Evolutionary conservation across 1,140 invertebrate genomes (phyloP).

Genomic region (Drosophila seguyi): DNA sequence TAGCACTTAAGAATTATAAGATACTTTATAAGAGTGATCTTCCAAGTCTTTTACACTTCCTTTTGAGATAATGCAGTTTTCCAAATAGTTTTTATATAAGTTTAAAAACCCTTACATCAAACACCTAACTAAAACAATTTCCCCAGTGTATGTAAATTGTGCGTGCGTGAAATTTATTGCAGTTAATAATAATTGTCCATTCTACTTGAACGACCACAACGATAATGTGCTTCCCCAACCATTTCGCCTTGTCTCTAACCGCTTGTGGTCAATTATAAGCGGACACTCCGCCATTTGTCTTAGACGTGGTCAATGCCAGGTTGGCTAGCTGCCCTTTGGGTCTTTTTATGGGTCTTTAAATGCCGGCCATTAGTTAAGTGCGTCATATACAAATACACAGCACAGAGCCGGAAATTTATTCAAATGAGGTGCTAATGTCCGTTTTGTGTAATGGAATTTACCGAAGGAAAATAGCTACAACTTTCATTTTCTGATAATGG

Average conservation of each 20-base stretch:
- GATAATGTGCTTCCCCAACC: constrained; percentile 21
- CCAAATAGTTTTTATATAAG: background rate
- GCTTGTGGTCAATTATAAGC: constrained; percentile 78
- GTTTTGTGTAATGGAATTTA: constrained; percentile 27
- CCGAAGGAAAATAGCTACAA: background rate
- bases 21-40: too few species aligned
- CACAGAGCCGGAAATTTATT: constrained; percentile 57
- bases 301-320: constrained; percentile 53
- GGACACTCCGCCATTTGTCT: constrained; percentile 77
- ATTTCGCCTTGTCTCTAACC: constrained; percentile 13
- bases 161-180: constrained; percentile 84
- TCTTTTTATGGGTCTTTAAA: constrained; percentile 66
- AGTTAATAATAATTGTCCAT: constrained; percentile 84
- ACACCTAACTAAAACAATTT: background rate
- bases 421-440: constrained; percentile 73
- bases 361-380: constrained; percentile 60
- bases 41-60: too few species aligned
- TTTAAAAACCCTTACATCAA: background rate
- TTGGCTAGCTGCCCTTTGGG: constrained; percentile 42
- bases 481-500: background rate
- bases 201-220: constrained; percentile 66
- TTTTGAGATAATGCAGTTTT: background rate
- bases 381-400: constrained; percentile 24
- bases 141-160: constrained; percentile 74
- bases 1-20: too few species aligned